phyloP scores from a whole-genome alignment of 2,113 vertebrate genomes.

The Gallinago paraguaiae region DNA sequence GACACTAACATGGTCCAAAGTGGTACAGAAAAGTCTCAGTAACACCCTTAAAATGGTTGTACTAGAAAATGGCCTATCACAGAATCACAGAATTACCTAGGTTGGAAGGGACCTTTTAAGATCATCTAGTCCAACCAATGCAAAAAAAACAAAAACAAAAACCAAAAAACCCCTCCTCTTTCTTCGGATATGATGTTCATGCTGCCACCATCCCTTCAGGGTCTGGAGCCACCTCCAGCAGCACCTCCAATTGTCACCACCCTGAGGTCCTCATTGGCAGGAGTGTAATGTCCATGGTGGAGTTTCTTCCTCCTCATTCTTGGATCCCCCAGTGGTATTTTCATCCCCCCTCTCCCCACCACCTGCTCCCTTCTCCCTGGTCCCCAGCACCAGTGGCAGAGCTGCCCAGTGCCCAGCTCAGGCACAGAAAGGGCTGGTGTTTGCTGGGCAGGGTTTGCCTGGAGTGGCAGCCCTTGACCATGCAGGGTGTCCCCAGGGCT shows the following conservation, averaged over 20 bases:
- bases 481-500: accelerated
- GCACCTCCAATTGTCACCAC: not conserved
- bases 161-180: not conserved
- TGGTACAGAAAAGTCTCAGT: not conserved
- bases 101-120: too few species aligned
- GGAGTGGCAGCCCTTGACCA: not conserved
- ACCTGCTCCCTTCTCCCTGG: not conserved
- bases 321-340: accelerated
- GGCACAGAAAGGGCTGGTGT: not conserved
- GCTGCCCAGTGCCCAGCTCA: accelerated
- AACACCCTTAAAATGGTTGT: not conserved
- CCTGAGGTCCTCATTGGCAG: not conserved
- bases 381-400: not conserved
- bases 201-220: not conserved
- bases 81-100: too few species aligned
- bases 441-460: not conserved
- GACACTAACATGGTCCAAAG: not conserved
- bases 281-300: too few species aligned
- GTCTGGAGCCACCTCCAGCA: not conserved
- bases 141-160: too few species aligned
- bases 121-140: too few species aligned
- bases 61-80: not conserved
- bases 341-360: accelerated
- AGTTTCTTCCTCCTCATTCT: not conserved
- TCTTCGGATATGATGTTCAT: not conserved